phyloP scores from a whole-genome alignment of 2,113 vertebrate species.

The Sardina pilchardus region DNA sequence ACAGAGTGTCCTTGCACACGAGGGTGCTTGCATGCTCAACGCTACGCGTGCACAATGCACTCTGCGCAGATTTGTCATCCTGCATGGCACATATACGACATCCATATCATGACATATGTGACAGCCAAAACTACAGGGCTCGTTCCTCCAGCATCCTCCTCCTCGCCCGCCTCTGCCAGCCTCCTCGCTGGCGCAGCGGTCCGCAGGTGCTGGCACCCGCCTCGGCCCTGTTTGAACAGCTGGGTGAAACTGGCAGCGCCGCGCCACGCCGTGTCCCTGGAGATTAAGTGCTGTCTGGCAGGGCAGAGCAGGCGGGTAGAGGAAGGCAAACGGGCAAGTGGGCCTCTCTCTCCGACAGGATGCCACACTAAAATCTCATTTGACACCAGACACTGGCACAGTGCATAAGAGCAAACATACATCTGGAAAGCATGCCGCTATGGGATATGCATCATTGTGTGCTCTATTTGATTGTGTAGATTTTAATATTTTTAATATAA shows the following conservation, averaged over 20 bases:
- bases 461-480: neutral
- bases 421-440: neutral
- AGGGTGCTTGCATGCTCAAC: neutral
- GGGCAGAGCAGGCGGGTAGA: neutral
- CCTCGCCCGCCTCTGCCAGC: neutral
- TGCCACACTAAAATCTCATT: neutral
- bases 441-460: neutral
- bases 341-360: neutral
- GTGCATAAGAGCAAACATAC: neutral
- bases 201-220: conserved; percentile 47
- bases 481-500: neutral
- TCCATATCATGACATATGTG: neutral
- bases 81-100: neutral
- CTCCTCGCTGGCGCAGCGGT: neutral
- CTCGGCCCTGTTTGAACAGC: conserved; percentile 67
- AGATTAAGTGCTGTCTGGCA: conserved; percentile 6
- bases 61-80: no score
- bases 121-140: neutral
- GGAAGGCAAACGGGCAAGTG: neutral
- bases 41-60: neutral
- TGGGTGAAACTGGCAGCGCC: conserved; percentile 34
- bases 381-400: neutral
- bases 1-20: neutral
- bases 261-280: neutral
- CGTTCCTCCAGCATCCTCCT: neutral